Percentiles rank a stretch among this genome's conserved stretches.
phyloP scores from a whole-genome alignment of 2,113 vertebrate genomes.

The Sebastes schlegelii region DNA sequence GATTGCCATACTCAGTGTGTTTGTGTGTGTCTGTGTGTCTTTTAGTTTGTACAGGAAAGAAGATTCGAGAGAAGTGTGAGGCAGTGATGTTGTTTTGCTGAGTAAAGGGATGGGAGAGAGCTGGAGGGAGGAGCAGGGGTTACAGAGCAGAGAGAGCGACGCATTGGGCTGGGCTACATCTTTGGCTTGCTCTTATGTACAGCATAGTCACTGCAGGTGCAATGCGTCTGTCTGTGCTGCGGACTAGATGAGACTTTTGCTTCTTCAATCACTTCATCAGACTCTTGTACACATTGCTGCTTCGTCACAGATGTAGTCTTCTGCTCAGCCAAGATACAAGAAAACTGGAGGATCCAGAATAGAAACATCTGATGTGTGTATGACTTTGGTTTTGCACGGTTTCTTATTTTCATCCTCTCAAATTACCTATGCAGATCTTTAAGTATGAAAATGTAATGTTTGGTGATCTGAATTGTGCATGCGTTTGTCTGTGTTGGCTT shows the following conservation, averaged over 20 bases:
- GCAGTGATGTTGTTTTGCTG: constrained; percentile 66
- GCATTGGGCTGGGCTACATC: constrained; percentile 75
- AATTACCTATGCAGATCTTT: not conserved
- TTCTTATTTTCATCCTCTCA: constrained; percentile 1
- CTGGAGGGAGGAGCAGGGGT: constrained; percentile 45
- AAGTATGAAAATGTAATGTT: not conserved
- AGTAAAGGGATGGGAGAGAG: constrained; percentile 40
- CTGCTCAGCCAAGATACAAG: constrained; percentile 13
- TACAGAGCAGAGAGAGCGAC: constrained; percentile 27
- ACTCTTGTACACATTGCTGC: not conserved
- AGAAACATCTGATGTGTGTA: constrained; percentile 25
- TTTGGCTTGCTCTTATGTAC: constrained; percentile 65
- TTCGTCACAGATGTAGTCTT: constrained; percentile 13
- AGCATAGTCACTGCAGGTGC: constrained; percentile 79
- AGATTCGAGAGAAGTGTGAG: constrained; percentile 19
- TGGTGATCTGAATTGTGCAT: constrained; percentile 20
- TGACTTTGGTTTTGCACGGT: constrained; percentile 22
- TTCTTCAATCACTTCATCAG: not conserved
- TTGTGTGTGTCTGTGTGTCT: constrained; percentile 16
- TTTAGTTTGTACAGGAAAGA: constrained; percentile 20
- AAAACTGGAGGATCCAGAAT: constrained; percentile 5
- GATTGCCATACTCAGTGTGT: constrained; percentile 55
- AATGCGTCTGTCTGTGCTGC: constrained; percentile 78
- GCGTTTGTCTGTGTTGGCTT: constrained; percentile 7
- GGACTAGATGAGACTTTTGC: constrained; percentile 27